phyloP scores from a whole-genome alignment of 2,888 invertebrate species.

The Mythimna vitellina region DNA sequence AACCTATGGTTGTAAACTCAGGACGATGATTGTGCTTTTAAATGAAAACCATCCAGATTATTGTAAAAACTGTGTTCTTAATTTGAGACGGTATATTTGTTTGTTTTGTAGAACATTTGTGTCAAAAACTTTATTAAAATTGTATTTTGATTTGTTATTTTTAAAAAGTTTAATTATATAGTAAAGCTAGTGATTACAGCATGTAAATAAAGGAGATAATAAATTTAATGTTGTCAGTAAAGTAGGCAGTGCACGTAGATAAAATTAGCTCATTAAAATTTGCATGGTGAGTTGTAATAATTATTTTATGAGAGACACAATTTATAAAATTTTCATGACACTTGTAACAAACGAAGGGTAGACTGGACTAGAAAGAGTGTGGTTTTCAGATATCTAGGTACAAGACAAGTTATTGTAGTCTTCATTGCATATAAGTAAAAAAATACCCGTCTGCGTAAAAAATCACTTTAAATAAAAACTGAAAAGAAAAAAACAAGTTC shows the following conservation, averaged over 20 bases:
- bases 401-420: no score
- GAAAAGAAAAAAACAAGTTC: no score
- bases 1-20: slow-evolving; percentile 21
- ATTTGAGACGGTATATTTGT: slow-evolving; percentile 55
- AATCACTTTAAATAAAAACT: no score
- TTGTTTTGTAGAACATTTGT: slow-evolving; percentile 29
- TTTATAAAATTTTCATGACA: no score
- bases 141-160: slow-evolving; percentile 19
- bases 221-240: slow-evolving; percentile 12
- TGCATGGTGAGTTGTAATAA: slow-evolving; percentile 7
- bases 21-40: slow-evolving; percentile 65
- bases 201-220: slow-evolving; percentile 13
- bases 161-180: not conserved
- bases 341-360: not conserved
- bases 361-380: no score
- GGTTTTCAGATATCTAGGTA: no score
- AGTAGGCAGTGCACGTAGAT: not conserved
- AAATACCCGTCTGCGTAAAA: no score
- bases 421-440: no score
- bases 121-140: slow-evolving; percentile 35
- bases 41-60: slow-evolving; percentile 67
- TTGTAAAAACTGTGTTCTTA: slow-evolving; percentile 68
- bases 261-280: slow-evolving; percentile 36
- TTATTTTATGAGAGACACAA: slow-evolving; percentile 8
- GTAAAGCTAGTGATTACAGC: not conserved